Conservation (phyloP, 2,113 vertebrate genomes). For the Nyctereutes procyonoides region DNA sequence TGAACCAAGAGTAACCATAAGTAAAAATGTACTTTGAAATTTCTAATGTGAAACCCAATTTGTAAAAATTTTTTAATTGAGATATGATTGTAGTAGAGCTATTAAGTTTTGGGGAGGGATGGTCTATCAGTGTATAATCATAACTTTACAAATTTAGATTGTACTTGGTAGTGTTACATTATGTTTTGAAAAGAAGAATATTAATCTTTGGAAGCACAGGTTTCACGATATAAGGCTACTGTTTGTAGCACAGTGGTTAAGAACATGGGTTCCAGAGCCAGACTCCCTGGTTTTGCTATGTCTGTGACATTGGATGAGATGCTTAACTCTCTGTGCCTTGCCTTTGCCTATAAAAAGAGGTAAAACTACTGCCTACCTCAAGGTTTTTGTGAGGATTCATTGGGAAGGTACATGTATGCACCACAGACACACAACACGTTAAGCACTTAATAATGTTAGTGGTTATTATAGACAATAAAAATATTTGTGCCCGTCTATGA, state of each 20-base stretch:
- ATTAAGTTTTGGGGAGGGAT: conserved; percentile 68
- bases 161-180: conserved; percentile 87
- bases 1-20: conserved; percentile 66
- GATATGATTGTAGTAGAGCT: conserved; percentile 73
- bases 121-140: conserved; percentile 76
- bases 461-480: conserved; percentile 4
- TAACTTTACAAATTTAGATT: conserved; percentile 83
- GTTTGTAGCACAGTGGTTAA: background rate
- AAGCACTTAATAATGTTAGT: background rate
- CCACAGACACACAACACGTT: background rate
- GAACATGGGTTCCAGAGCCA: background rate
- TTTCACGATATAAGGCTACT: conserved; percentile 66
- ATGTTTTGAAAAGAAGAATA: conserved; percentile 83
- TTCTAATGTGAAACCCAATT: conserved; percentile 73
- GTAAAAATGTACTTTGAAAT: conserved; percentile 75
- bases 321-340: background rate
- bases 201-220: conserved; percentile 86
- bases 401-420: background rate
- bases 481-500: background rate
- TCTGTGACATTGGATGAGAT: background rate
- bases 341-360: conserved; percentile 15
- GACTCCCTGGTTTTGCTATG: background rate
- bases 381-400: background rate
- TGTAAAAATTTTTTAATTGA: conserved; percentile 75
- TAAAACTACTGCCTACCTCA: background rate